Conservation (phyloP, 2,888 invertebrate species). For the Bombyx huttoni region DNA sequence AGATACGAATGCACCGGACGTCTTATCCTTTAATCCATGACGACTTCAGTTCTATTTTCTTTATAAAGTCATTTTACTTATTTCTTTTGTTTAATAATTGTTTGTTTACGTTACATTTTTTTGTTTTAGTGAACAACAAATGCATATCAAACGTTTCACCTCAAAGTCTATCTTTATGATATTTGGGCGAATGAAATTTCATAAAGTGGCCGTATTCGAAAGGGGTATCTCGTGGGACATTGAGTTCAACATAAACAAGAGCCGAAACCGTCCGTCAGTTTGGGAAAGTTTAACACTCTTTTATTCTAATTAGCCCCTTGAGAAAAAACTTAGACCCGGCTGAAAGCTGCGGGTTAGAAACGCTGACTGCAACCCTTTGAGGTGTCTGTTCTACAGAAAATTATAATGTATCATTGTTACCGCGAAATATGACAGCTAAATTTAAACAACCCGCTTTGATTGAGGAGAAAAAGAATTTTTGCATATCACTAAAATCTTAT, state of each 20-base stretch:
- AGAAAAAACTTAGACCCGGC: slow-evolving; percentile 35
- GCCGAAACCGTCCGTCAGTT: slow-evolving; percentile 42
- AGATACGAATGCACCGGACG: no score
- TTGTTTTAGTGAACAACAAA: no score
- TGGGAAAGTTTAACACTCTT: slow-evolving; percentile 56
- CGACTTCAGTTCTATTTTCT: no score
- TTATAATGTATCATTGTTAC: slow-evolving; percentile 12
- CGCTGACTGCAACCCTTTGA: slow-evolving; percentile 24
- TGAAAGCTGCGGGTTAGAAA: slow-evolving; percentile 24
- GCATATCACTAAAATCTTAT: no score
- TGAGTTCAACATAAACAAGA: slow-evolving; percentile 20
- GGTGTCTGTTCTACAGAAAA: slow-evolving; percentile 36
- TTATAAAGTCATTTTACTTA: no score
- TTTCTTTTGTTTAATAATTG: no score
- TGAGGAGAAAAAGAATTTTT: no score
- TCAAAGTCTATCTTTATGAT: background rate
- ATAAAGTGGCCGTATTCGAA: slow-evolving; percentile 5
- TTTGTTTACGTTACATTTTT: no score
- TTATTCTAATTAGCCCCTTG: slow-evolving; percentile 57
- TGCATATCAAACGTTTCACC: background rate
- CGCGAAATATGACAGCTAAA: background rate
- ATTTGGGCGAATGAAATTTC: background rate
- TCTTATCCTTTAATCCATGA: no score
- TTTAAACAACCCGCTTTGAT: background rate
- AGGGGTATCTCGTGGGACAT: slow-evolving; percentile 16